Evolutionary conservation across 1,140 invertebrate species (phyloP), one percentile per base, ranked within the genome.

Genomic region (Megalonaias nervosa): DNA sequence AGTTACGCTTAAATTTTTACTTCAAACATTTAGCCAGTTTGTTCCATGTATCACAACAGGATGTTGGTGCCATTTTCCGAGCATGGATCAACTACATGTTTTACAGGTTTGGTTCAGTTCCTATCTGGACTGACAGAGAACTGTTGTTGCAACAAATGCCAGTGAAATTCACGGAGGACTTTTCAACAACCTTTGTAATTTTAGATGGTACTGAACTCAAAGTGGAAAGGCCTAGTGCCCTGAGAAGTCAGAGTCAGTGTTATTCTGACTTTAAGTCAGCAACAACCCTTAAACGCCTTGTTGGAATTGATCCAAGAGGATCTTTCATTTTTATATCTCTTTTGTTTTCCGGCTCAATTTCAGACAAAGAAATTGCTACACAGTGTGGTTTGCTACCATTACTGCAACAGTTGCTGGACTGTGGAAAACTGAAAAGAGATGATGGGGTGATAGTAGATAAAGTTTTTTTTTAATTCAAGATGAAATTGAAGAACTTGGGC

Each of bases 131-230:
- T 56, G 57, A 73, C 21, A 67, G 77, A 26, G 69, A 71, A 19
- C 17, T 31, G 26, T 31, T 31, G 26, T 71, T 74, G n/a, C 16
- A 65, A 11, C n/a, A 74, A 19, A 82, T 82, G 81, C 74, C 80
- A 60, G 9, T 13, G 60, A 74, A 75, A 26, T 79, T 64, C 48
- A 72, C 60, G n/a, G n/a, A n/a, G n/a, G n/a, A n/a, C n/a, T n/a
- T n/a, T n/a, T n/a, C n/a, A 57, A 68, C 19, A 21, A 66, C 59
- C 11, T 23, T 82, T n/a, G 61, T 74, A 12, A 82, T 82, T 38
- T 31, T 82, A 21, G 81, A 82, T 76, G 74, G 74, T n/a, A 80
- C 81, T 31, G 77, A 82, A 74, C 26, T 80, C 9, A 80, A 80
- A 66, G 70, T 75, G n/a, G 17, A 82, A 73, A 69, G 17, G 64